Evolutionary conservation across 2,113 vertebrate species (phyloP).

Genomic region (Malaclemys terrapin): DNA sequence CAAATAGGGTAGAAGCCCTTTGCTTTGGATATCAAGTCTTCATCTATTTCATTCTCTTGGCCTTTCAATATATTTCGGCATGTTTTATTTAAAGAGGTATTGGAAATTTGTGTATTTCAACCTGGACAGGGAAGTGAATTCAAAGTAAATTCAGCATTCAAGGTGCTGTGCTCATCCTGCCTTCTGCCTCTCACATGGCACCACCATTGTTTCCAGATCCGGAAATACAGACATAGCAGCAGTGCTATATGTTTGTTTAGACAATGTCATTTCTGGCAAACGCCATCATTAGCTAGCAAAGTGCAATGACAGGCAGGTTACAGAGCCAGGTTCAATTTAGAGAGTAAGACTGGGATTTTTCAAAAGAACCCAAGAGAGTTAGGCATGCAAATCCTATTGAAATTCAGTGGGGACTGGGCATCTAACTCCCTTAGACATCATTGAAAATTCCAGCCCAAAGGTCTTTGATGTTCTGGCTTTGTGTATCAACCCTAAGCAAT

Average conservation of each 20-base stretch:
- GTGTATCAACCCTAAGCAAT: background rate
- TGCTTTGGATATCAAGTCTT: background rate
- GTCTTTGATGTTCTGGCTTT: background rate
- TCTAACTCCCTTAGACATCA: background rate
- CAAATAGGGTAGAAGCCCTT: background rate
- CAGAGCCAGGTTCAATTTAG: no score
- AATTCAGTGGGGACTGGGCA: background rate
- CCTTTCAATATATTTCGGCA: background rate
- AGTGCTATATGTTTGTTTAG: no score
- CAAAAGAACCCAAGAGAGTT: no score
- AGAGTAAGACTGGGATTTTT: no score
- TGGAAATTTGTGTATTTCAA: background rate
- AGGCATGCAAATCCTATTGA: background rate
- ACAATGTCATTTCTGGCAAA: no score
- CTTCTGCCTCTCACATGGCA: background rate
- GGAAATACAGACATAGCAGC: no score
- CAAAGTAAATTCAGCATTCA: background rate
- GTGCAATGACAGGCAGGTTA: no score
- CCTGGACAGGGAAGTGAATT: background rate
- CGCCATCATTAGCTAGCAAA: no score
- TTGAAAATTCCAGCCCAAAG: background rate
- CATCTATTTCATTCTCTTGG: background rate
- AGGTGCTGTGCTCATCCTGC: background rate
- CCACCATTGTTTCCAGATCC: background rate
- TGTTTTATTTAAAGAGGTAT: background rate